A percentile compares a stretch with the other conserved stretches of the same genome.
These are phyloP conservation scores for Operophtera brumata DNA, from an alignment of 2,888 invertebrate genomes.

Conservation along the genomic window DNA sequence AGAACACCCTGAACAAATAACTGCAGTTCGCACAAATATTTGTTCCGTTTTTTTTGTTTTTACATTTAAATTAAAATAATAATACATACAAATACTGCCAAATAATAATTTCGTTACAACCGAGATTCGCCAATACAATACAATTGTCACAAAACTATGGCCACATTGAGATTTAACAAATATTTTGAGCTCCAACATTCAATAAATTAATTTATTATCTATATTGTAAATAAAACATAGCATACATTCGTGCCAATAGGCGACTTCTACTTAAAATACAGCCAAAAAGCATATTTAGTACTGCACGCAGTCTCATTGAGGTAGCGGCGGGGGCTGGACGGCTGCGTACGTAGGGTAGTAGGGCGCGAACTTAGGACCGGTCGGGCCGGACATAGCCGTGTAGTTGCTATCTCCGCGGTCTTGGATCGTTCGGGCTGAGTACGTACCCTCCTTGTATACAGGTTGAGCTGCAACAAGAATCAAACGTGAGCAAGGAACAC, in stretches of 20 bases:
- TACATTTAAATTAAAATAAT: too few species aligned
- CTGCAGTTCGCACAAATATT: too few species aligned
- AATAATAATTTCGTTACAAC: background rate
- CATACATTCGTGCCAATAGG: constrained; percentile 38
- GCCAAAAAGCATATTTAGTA: constrained; percentile 31
- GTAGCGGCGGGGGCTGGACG: constrained; percentile 78
- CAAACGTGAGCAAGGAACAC: too few species aligned
- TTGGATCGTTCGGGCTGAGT: constrained; percentile 82
- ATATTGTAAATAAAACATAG: constrained; percentile 15
- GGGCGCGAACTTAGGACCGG: constrained; percentile 79
- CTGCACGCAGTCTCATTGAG: constrained; percentile 45
- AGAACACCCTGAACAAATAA: too few species aligned
- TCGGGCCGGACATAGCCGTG: constrained; percentile 72
- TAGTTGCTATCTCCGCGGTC: constrained; percentile 83
- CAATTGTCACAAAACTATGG: background rate
- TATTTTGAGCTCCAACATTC: constrained; percentile 2
- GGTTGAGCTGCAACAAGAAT: constrained; percentile 78
- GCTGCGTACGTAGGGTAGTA: constrained; percentile 82
- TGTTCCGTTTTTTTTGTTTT: too few species aligned
- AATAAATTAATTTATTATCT: background rate
- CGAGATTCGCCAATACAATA: constrained; percentile 5
- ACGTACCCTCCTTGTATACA: constrained; percentile 83
- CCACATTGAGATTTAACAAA: background rate
- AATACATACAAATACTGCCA: background rate
- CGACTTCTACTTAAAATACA: constrained; percentile 30